Base-by-base conservation (phyloP, 2,888 invertebrate species). In the Dendrolimus pini region DNA sequence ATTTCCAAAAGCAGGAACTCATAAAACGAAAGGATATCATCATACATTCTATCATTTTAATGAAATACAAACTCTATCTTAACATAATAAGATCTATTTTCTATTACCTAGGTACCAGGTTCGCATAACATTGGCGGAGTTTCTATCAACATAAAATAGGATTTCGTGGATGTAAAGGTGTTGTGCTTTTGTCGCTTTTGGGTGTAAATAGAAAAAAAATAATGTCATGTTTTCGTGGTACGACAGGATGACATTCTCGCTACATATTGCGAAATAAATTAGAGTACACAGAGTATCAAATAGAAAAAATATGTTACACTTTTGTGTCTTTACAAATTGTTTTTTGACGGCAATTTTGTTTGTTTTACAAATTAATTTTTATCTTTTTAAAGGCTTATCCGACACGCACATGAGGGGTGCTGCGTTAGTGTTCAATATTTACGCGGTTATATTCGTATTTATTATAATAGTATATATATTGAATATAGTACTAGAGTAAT, bases 41-140 rank as follows among this genome's bases (percentile, higher is more conserved):
- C 14, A 57, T 54, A 52, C 41, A 47, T 9, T 47, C 1, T 47
- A 30, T 8, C 8, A 47, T 47, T 9, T 47, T 10, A 6, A 47
- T 10, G 9, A 47, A 47, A 47, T 47, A 47, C 9, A 47, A 47
- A 47, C 12, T 12, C 12, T 47, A 47, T 47, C 9, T 47, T 12
- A 7, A 47, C 9, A 12, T 8, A 47, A 47, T 47, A 47, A 47
- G 47, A 12, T 47, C 6, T 7, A 47, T 10, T 47, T 9, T 47
- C 2, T 30, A 30, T n/a, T 30, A 54, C 41, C 41, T 30, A 30
- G 9, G 41, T 57, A 57, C 56, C 54, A 57, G 56, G 56, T 42
- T 41, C 54, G 56, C 54, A 57, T 13, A 57, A 54, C 9, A n/a
- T n/a, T 53, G 54, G 41, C 30, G 42, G 56, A 57, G 54, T 41